Conservation (phyloP, 1,140 invertebrate genomes). For the Caerostris extrusa region DNA sequence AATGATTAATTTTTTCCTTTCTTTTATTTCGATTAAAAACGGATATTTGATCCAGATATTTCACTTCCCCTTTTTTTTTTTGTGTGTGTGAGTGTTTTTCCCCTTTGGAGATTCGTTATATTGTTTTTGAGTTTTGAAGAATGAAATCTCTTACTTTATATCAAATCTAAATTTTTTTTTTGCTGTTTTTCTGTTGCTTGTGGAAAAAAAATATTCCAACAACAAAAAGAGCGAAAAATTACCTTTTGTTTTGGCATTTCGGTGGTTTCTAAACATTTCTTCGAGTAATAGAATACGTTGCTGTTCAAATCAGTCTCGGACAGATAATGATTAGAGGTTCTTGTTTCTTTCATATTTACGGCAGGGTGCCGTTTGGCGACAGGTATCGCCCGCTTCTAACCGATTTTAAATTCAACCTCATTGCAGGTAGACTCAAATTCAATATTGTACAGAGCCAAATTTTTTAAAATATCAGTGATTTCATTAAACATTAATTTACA, state of each 20-base stretch:
- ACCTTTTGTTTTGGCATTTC: slow-evolving; percentile 54
- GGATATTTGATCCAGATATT: slow-evolving; percentile 50
- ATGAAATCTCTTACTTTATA: slow-evolving; percentile 26
- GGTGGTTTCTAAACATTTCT: slow-evolving; percentile 56
- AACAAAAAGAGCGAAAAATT: neutral
- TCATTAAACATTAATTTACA: too few relatives aligned
- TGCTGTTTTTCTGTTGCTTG: neutral
- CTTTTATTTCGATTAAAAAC: slow-evolving; percentile 29
- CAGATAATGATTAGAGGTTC: slow-evolving; percentile 75
- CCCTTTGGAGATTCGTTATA: neutral
- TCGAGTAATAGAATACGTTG: slow-evolving; percentile 60
- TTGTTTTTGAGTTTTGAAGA: slow-evolving; percentile 13
- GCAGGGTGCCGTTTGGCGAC: neutral
- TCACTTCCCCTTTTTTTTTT: too few relatives aligned
- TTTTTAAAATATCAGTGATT: too few relatives aligned
- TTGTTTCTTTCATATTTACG: slow-evolving; percentile 58
- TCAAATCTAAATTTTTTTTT: neutral
- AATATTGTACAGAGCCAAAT: too few relatives aligned
- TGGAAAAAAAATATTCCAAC: neutral
- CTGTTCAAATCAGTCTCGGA: slow-evolving; percentile 71
- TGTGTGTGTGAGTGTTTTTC: neutral
- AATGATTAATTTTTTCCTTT: neutral
- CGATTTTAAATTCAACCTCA: too few relatives aligned
- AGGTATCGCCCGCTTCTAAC: neutral
- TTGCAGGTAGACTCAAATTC: too few relatives aligned